phyloP scores from a whole-genome alignment of 2,888 invertebrate species.

The Polymixis lichenea region DNA sequence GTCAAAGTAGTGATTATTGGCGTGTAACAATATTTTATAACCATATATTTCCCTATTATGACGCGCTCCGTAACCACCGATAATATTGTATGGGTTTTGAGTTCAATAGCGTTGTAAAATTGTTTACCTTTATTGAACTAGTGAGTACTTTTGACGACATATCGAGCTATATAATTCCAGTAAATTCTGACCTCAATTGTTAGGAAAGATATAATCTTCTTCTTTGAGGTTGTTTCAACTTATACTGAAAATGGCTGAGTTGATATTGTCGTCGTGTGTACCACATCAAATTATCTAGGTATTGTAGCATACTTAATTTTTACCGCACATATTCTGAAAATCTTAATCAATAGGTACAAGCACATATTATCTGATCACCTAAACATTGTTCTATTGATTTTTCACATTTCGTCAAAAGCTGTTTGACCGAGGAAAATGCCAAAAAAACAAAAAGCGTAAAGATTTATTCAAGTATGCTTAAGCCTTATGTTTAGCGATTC shows the following conservation, averaged over 20 bases:
- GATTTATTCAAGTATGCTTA: background rate
- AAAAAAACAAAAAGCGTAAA: background rate
- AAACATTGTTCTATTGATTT: background rate
- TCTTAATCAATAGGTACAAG: background rate
- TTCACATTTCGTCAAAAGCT: background rate
- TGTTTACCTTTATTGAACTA: slow-evolving; percentile 20
- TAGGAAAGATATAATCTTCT: background rate
- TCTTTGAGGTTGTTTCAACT: too few relatives aligned
- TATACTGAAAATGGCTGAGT: background rate
- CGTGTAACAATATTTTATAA: slow-evolving; percentile 19
- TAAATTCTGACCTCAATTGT: background rate
- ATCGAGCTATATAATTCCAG: background rate
- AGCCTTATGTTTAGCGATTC: too few relatives aligned
- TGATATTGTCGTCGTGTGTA: background rate
- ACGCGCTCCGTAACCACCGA: slow-evolving; percentile 2
- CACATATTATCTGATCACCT: background rate
- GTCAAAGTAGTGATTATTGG: background rate
- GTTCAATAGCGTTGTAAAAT: slow-evolving; percentile 23
- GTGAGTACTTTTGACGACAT: background rate
- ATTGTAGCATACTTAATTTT: background rate
- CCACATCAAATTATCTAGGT: background rate
- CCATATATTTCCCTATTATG: slow-evolving; percentile 41
- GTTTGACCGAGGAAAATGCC: accelerated
- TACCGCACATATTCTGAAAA: background rate
- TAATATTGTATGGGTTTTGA: slow-evolving; percentile 24